A percentile compares a stretch with the other conserved stretches of the same genome.
Conservation (phyloP, 2,797 vertebrate genomes). For the Sparus aurata region DNA sequence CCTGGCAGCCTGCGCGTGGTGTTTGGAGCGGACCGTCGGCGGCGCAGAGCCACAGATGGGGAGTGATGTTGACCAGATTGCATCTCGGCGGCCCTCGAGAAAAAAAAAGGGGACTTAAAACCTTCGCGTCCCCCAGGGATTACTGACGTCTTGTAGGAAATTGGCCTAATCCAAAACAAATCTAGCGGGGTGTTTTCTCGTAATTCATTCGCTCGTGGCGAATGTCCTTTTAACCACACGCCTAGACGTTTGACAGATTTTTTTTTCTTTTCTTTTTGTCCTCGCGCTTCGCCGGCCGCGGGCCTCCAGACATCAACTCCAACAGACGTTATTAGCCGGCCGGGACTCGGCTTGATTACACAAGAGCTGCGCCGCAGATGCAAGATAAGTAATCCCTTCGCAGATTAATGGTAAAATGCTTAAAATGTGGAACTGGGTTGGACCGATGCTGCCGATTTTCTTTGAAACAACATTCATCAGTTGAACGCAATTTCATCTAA, state of each 20-base stretch:
- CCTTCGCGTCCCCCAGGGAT: conserved; percentile 64
- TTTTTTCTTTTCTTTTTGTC: conserved; percentile 40
- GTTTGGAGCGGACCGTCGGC: conserved; percentile 10
- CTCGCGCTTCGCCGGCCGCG: conserved; percentile 43
- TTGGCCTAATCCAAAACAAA: conserved; percentile 79
- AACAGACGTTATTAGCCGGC: conserved; percentile 49
- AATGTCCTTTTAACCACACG: conserved; percentile 57
- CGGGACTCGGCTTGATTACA: conserved; percentile 50
- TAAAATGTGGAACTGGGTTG: not conserved
- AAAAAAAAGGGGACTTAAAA: conserved; percentile 60
- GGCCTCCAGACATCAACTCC: conserved; percentile 62
- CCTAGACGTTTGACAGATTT: conserved; percentile 49
- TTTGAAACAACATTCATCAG: conserved; percentile 13
- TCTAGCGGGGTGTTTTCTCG: conserved; percentile 56
- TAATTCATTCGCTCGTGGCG: conserved; percentile 50
- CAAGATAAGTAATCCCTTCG: conserved; percentile 50
- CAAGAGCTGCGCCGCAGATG: conserved; percentile 47
- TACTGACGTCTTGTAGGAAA: conserved; percentile 73
- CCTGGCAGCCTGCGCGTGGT: not conserved
- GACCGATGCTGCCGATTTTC: conserved; percentile 13
- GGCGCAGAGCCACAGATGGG: conserved; percentile 62
- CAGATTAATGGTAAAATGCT: conserved; percentile 40
- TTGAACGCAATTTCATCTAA: conserved; percentile 20
- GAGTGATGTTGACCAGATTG: conserved; percentile 72
- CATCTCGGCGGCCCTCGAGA: conserved; percentile 45